phyloP scores from a whole-genome alignment of 1,140 invertebrate genomes.

The Acromyrmex echinatior region DNA sequence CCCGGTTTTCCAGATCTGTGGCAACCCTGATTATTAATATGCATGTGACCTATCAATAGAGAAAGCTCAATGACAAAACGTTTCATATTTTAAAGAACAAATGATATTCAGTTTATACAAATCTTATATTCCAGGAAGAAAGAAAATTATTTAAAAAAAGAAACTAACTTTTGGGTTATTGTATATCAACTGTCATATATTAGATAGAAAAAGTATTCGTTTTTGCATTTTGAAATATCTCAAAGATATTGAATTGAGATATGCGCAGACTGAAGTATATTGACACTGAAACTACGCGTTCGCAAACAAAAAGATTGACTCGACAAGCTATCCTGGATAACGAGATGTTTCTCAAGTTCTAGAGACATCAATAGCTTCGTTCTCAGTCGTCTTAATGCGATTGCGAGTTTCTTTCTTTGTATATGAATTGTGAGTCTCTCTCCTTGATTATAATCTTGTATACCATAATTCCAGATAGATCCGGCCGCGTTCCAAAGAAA shows the following conservation, averaged over 20 bases:
- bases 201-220: neutral
- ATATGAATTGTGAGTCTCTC: neutral
- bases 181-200: neutral
- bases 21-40: neutral
- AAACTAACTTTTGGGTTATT: neutral
- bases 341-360: slow-evolving; percentile 20
- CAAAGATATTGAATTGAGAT: neutral
- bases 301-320: neutral
- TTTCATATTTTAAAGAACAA: neutral
- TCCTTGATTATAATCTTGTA: neutral
- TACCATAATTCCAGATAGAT: neutral
- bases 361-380: neutral
- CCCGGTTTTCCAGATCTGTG: too few species aligned
- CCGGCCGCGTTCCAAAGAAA: neutral
- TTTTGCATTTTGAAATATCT: neutral
- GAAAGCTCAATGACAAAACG: too few species aligned
- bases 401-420: neutral
- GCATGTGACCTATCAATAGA: too few species aligned
- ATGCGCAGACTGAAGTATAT: neutral
- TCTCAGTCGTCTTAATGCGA: neutral
- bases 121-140: neutral
- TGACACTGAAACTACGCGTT: neutral
- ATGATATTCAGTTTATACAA: neutral
- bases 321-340: neutral
- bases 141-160: neutral